phyloP scores from a whole-genome alignment of 2,888 invertebrate genomes.

The Melieria picta region DNA sequence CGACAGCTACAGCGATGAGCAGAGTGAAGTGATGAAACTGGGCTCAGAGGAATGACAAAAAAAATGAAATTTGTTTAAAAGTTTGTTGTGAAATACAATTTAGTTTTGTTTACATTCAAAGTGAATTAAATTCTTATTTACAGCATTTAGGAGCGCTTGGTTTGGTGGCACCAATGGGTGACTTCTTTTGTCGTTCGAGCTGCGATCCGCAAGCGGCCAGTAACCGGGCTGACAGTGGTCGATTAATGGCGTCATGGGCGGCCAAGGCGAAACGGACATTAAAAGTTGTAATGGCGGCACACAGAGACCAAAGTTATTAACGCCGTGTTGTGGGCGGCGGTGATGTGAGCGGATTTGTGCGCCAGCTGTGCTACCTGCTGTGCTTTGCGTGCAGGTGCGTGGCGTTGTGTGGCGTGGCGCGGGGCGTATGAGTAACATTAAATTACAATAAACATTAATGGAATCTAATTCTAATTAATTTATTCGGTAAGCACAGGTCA shows the following conservation, averaged over 20 bases:
- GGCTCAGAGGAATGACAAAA: background rate
- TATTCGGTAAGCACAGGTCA: background rate
- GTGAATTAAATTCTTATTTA: conserved; percentile 25
- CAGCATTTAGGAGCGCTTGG: background rate
- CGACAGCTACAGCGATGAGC: background rate
- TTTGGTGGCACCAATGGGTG: no score
- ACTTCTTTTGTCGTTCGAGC: no score
- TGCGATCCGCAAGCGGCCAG: no score
- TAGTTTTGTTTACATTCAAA: conserved; percentile 18
- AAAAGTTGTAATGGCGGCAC: no score
- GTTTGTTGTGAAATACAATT: conserved; percentile 8
- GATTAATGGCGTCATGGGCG: no score
- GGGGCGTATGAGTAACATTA: conserved; percentile 21
- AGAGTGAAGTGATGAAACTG: background rate
- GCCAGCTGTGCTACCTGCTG: background rate
- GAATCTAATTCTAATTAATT: conserved; percentile 11
- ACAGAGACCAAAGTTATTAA: no score
- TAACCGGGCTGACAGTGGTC: no score
- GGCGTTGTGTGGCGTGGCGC: background rate
- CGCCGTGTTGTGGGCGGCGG: no score
- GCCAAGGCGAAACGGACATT: no score
- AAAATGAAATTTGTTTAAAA: conserved; percentile 16
- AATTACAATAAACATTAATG: conserved; percentile 9
- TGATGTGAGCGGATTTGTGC: background rate
- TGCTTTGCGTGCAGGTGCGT: background rate